Evolutionary conservation across 2,888 invertebrate genomes (phyloP).

Genomic region (Lymantria monacha): DNA sequence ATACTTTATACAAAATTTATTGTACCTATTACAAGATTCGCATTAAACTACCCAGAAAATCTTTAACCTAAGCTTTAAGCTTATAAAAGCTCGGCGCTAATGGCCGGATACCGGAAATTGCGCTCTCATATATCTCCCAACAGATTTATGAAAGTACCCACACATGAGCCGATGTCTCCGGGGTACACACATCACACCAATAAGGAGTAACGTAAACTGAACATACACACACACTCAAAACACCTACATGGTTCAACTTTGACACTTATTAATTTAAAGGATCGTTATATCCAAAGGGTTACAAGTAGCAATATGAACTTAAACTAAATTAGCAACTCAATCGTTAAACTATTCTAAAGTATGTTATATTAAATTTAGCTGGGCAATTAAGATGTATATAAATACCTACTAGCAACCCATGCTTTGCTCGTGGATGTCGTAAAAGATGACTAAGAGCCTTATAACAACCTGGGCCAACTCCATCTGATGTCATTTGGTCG

Average conservation of each 20-base stretch:
- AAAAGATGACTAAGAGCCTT: too few relatives aligned
- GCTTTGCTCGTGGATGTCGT: too few relatives aligned
- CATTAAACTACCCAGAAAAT: slow-evolving; percentile 83
- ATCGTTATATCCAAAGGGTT: slow-evolving; percentile 67
- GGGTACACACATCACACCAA: slow-evolving; percentile 42
- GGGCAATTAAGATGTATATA: background rate
- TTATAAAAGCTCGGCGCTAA: slow-evolving; percentile 87
- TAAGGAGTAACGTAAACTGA: slow-evolving; percentile 33
- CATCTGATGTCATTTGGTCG: too few relatives aligned
- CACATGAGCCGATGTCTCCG: slow-evolving; percentile 80
- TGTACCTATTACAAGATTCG: slow-evolving; percentile 82
- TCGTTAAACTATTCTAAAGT: slow-evolving; percentile 20
- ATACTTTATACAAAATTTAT: slow-evolving; percentile 82
- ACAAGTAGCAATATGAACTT: slow-evolving; percentile 41
- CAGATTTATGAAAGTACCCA: slow-evolving; percentile 94
- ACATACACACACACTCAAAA: slow-evolving; percentile 43
- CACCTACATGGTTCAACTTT: slow-evolving; percentile 58
- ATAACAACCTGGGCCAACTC: too few relatives aligned
- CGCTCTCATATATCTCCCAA: slow-evolving; percentile 94
- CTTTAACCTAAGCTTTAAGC: slow-evolving; percentile 84
- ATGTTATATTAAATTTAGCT: slow-evolving; percentile 2
- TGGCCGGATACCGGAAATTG: slow-evolving; percentile 95
- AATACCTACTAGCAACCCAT: too few relatives aligned
- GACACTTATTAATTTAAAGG: slow-evolving; percentile 78
- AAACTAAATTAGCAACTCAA: slow-evolving; percentile 24